These are phyloP conservation scores for Pandemis heparana DNA, from an alignment of 2,888 invertebrate genomes.

Conservation along the genomic window DNA sequence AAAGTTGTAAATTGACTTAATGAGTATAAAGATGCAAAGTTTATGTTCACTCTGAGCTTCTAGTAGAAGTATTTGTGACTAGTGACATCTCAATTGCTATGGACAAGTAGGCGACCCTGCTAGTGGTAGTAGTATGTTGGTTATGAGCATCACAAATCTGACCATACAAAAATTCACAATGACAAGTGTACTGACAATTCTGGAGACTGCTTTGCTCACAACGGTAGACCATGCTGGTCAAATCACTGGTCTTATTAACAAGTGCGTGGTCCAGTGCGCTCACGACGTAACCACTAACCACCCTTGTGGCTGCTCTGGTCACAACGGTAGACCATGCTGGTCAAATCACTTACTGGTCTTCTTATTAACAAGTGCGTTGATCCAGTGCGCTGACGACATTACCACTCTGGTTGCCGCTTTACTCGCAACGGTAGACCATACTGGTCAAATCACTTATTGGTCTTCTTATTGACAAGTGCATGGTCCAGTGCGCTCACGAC, in stretches of 20 bases:
- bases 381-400: conserved; percentile 41
- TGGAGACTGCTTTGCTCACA: too few relatives aligned
- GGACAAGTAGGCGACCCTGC: too few relatives aligned
- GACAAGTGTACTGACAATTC: too few relatives aligned
- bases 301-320: too few relatives aligned
- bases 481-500: conserved; percentile 42
- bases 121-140: too few relatives aligned
- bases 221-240: background rate
- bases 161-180: too few relatives aligned
- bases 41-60: too few relatives aligned
- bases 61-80: too few relatives aligned
- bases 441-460: conserved; percentile 27
- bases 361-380: conserved; percentile 42
- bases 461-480: conserved; percentile 42
- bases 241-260: conserved; percentile 38
- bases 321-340: conserved; percentile 21
- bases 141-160: too few relatives aligned
- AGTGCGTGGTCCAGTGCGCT: conserved; percentile 41
- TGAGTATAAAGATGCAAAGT: too few relatives aligned
- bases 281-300: conserved; percentile 41
- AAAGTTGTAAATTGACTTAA: too few relatives aligned
- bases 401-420: conserved; percentile 37
- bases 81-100: too few relatives aligned
- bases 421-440: conserved; percentile 31
- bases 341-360: conserved; percentile 31